Base-by-base conservation (phyloP, 2,888 invertebrate genomes). In the Coenonympha glycerion region DNA sequence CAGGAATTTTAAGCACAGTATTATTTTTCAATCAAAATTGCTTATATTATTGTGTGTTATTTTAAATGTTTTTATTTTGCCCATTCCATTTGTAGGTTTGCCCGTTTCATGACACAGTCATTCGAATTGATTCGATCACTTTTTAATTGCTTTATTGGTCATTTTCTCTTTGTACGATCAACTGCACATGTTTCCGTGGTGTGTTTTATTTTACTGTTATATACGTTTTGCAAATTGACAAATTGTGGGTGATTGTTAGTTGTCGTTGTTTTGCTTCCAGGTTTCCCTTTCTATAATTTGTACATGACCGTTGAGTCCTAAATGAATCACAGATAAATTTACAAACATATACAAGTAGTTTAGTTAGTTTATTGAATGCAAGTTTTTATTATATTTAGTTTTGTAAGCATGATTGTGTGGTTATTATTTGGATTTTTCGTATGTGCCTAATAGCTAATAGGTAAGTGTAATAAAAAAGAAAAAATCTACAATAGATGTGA, bases 201-300 rank as follows among this genome's bases (percentile, higher is more conserved):
- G 81, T 87, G 77, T 74, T 73, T 74, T 71, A 73, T 75, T 76
- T 75, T 58, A 71, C 65, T 78, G 70, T 79, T 73, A 76, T 73
- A 76, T 73, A 64, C 71, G 61, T 74, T 76, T 73, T 30, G 11
- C 6, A 22, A 66, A 34, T 68, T 65, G 57, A 72, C 69, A 73
- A 69, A 66, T 69, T 76, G 76, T 83, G 81, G 83, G 80, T 81
- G 78, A 77, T 76, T 78, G 76, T 78, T 77, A 79, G 81, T 76
- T 83, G 83, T 83, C 83, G 79, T 83, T 82, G 77, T 82, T 79
- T 82, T 82, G 77, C 76, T 79, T 85, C 87, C 87, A 87, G 87
- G 87, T 82, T 86, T 82, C 83, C 85, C 78, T 80, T 77, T 76
- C 64, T 71, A 69, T 72, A 68, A 60, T 66, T 68, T 61, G 53